Base-by-base conservation (phyloP, 2,113 vertebrate species). In the Lophochroa leadbeateri region DNA sequence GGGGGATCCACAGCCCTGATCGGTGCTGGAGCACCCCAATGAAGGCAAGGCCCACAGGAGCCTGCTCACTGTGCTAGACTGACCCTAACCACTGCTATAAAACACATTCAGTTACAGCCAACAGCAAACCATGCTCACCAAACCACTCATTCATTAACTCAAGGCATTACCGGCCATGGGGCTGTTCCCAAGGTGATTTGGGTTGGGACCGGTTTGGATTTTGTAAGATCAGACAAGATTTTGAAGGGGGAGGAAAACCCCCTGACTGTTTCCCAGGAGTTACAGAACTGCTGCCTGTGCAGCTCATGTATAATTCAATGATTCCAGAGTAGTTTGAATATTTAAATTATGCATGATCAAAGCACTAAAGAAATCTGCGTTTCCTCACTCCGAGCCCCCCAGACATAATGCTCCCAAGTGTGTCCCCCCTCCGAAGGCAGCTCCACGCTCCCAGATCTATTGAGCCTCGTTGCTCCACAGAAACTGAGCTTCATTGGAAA, bases 301-400 rank as follows among this genome's bases (percentile, higher is more conserved):
- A 96, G 74, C 87, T 97, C 93, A 96, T 96, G 94, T 91, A 92
- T 97, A 96, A 97, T 97, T 94, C 94, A 97, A 46, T 64, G 96
- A 91, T 91, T 93, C 90, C 86, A 41, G 82, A 89, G 93, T 28
- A 57, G 92, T 97, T 97, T 97, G 94, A 97, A 98, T 98, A 98
- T 98, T 98, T 97, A 97, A 98, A 98, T 98, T 94, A 96, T 96
- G 94, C 70, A 96, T 85, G 79, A 97, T 97, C 94, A 96, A 95
- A 95, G 94, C 53, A 97, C 97, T 98, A 94, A 96, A 97, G 79
- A 97, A 97, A 98, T 97, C 96, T 97, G 97, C 96, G 94, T 97
- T 94, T 97, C 92, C 92, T 94, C 95, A 77, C 95, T 96, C 87
- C 13, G 7, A 97, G 91, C 89, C 96, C 96, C 93, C 37, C 91